Percentiles rank a stretch among this genome's conserved stretches.
Evolutionary conservation across 2,797 vertebrate genomes (phyloP).

Genomic region (Hafferia zeledoni): DNA sequence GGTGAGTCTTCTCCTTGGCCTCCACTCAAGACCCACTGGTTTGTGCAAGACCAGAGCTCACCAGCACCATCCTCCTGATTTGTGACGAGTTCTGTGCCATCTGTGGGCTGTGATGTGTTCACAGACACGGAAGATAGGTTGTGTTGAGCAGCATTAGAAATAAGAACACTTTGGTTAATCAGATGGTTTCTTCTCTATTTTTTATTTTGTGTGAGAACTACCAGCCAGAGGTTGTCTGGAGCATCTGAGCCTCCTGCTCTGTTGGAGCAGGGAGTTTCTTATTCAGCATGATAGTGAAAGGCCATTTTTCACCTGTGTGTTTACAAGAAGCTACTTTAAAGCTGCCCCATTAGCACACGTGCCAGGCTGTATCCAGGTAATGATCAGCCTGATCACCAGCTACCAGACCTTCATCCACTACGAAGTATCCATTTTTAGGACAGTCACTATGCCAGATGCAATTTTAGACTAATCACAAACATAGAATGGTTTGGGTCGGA

Average conservation of each 20-base stretch:
- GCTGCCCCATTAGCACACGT: background rate
- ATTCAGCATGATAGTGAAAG: background rate
- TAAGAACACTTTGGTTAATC: background rate
- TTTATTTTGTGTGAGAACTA: background rate
- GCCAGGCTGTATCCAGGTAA: background rate
- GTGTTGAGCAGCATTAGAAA: background rate
- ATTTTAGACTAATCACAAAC: background rate
- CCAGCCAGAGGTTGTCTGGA: background rate
- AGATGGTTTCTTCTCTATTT: background rate
- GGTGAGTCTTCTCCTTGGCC: background rate
- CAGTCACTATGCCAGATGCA: background rate
- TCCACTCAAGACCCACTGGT: background rate
- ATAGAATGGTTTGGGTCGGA: background rate
- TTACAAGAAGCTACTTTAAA: background rate
- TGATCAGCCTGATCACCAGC: background rate
- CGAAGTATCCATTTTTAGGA: background rate
- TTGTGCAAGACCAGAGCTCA: fast-evolving
- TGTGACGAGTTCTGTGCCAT: background rate
- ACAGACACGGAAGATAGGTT: fast-evolving
- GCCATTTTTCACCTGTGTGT: background rate
- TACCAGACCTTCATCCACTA: background rate
- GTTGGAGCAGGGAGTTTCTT: background rate
- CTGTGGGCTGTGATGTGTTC: fast-evolving
- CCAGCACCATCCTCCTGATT: background rate
- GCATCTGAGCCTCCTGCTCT: background rate